Percentiles rank a stretch among this genome's conserved stretches.
Evolutionary conservation across 2,888 invertebrate species (phyloP).

Genomic region (Patella depressa): DNA sequence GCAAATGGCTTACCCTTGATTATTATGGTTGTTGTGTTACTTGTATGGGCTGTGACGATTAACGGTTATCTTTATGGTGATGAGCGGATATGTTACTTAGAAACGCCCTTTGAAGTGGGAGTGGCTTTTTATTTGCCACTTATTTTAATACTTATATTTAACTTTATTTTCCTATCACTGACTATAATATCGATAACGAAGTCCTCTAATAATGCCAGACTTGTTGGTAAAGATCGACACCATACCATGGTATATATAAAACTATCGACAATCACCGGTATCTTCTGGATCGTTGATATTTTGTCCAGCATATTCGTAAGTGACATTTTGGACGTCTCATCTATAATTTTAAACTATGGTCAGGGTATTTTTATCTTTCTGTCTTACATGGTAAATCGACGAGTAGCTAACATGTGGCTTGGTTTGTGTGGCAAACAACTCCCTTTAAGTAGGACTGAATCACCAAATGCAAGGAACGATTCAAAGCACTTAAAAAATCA

Average conservation of each 20-base stretch:
- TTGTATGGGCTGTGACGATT: constrained; percentile 1
- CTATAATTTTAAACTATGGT: constrained; percentile 43
- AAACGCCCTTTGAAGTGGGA: constrained; percentile 23
- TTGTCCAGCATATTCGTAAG: constrained; percentile 43
- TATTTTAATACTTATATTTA: constrained; percentile 36
- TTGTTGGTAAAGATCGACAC: constrained; percentile 31
- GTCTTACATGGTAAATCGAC: constrained; percentile 44
- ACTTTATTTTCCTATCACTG: constrained; percentile 40
- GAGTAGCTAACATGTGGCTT: constrained; percentile 42
- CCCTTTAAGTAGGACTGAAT: not conserved
- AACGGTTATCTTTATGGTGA: not conserved
- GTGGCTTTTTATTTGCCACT: constrained; percentile 46
- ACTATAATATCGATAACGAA: constrained; percentile 41
- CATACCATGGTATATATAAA: constrained; percentile 46
- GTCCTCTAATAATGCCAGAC: constrained; percentile 24
- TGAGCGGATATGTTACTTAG: constrained; percentile 35
- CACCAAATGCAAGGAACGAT: too few species aligned
- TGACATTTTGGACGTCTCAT: constrained; percentile 41
- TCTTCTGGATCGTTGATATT: constrained; percentile 53
- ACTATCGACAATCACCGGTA: constrained; percentile 51
- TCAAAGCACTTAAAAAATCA: too few species aligned
- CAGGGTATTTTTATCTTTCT: constrained; percentile 54
- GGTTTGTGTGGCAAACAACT: constrained; percentile 11
- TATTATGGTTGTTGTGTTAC: not conserved
- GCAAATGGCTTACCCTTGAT: not conserved